Evolutionary conservation across 2,113 vertebrate species (phyloP), one percentile per base, ranked within the genome.

Genomic region (Atherinomorus stipes): DNA sequence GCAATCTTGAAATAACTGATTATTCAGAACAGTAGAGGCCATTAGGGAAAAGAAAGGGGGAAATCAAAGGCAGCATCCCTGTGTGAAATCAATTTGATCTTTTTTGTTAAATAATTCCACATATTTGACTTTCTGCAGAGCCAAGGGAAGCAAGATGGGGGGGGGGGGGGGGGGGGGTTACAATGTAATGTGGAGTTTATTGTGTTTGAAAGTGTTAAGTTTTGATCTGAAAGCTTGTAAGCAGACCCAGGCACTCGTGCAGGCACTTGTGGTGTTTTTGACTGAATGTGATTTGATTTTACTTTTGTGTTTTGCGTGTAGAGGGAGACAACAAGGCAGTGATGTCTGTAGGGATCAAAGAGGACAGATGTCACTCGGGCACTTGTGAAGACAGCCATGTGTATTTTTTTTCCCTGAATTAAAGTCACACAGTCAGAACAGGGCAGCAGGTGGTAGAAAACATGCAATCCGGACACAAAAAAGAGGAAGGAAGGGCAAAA

Each of bases 1-100:
- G 64, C 73, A 56, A 11, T 73, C 61, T 78, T 87, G 75, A 49
- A 90, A 90, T 86, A 90, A 89, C 84, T 89, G 82, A 70, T 74
- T 23, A 66, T 87, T 87, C 59, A 53, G 69, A 79, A 62, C 61
- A 68, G 63, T 68, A 64, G 67, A 67, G 60, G 12, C 51, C 3
- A 11, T 26, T 15, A 2, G 8, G 38, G 47, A n/a, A 22, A 34
- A 28, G 49, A 58, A 22, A 63, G 11, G 64, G 11, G 26, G 25
- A 59, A 47, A 23, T 19, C 28, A 44, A 28, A 51, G 12, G 44
- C 28, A 57, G 5, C 19, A 26, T 15, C 40, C 47, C 28, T 50
- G n/a, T n/a, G 19, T 58, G 50, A 53, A 54, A 66, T 21, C 26
- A 56, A 44, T 66, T 59, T 56, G 57, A 11, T 71, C 38, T 62